Base-by-base conservation (phyloP, 2,888 invertebrate species). In the Rotaria magnacalcarata region DNA sequence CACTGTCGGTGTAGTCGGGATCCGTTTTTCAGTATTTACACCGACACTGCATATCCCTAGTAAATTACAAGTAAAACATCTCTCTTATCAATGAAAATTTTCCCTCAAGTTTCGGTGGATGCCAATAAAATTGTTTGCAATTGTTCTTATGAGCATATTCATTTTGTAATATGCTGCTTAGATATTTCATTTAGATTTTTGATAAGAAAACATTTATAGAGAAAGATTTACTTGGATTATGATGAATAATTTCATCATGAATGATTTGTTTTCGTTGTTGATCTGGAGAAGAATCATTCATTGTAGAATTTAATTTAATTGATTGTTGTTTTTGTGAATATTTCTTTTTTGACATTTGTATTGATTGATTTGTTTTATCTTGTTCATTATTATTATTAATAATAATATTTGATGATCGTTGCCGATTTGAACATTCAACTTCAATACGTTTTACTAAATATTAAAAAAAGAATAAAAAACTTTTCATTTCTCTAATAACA, bases 261-360 rank as follows among this genome's bases (percentile, higher is more conserved):
- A 34, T 34, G 3, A 10, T 6, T 19, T 4, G 67, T 47, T 47
- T 43, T 47, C 47, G 47, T 11, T 80, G 47, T 80, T 47, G 19
- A 47, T 24, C 8, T 21, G 80, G n/a, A 47, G 80, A 19, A 5
- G 34, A 34, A 67, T 67, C 34, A 41, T 80, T 34, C 6, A 80
- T 47, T 8, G 80, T 47, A 7, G 80, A n/a, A 80, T n/a, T 41
- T 10, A 47, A 11, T 67, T 67, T 34, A 34, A 8, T 21, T n/a
- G 34, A 24, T 80, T 80, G 80, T 47, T 80, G 80, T 47, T 80
- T 80, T 80, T 21, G 41, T n/a, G 80, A n/a, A 43, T 80, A n/a
- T 43, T 80, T 80, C n/a, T 47, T 80, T 8, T 80, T 80, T 4
- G 34, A 6, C 10, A 50, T 50, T 50, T 50, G 10, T 67, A 5